Evolutionary conservation across 1,140 invertebrate species (phyloP).

Genomic region (Tachypleus tridentatus): DNA sequence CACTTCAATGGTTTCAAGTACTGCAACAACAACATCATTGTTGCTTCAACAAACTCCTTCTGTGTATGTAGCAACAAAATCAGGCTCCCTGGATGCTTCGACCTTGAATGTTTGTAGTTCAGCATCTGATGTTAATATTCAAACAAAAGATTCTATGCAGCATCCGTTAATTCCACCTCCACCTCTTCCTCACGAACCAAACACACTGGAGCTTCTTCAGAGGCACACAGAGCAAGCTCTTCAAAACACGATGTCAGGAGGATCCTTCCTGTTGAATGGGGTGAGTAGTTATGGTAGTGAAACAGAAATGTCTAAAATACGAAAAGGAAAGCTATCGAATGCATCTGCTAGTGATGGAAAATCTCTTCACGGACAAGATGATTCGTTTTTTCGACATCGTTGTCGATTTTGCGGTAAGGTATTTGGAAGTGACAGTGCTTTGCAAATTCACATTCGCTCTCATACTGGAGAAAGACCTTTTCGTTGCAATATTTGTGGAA

Average conservation of each 20-base stretch:
- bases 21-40: not conserved
- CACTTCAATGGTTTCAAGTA: not conserved
- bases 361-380: constrained; percentile 30
- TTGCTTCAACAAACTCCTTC: not conserved
- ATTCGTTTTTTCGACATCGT: constrained; percentile 91
- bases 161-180: not conserved
- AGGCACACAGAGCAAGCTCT: constrained; percentile 37
- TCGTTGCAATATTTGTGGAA: constrained; percentile 91
- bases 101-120: no score
- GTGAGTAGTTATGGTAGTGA: constrained; percentile 7
- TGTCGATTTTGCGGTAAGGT: constrained; percentile 94
- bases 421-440: constrained; percentile 90
- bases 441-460: constrained; percentile 98
- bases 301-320: no score
- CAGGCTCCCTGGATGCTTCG: no score
- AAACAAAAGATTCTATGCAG: not conserved
- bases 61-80: no score
- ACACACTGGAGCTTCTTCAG: constrained; percentile 81
- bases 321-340: no score
- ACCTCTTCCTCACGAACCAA: constrained; percentile 62
- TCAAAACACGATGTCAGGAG: constrained; percentile 26
- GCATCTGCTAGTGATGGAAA: constrained; percentile 8
- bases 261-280: constrained; percentile 26
- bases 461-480: constrained; percentile 93
- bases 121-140: no score